Evolutionary conservation across 2,113 vertebrate genomes (phyloP).

Genomic region (Pollachius pollachius): DNA sequence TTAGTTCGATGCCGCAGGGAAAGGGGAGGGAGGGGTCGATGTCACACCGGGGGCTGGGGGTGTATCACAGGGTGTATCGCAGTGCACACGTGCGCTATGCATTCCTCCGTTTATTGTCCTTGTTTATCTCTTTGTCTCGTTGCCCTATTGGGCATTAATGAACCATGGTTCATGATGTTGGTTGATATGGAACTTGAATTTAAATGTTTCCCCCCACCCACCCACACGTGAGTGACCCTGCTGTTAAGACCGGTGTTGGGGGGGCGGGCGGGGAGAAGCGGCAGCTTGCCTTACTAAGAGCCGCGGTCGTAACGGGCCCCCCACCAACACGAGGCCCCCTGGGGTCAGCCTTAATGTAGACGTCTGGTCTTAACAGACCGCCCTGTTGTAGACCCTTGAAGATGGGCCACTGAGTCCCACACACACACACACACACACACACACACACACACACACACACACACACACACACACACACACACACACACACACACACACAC

Average conservation of each 20-base stretch:
- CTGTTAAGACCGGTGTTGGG: too few relatives aligned
- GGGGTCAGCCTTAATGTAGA: slow-evolving; percentile 62
- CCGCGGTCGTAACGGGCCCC: slow-evolving; percentile 1
- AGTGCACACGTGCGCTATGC: slow-evolving; percentile 51
- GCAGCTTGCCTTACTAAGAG: slow-evolving; percentile 55
- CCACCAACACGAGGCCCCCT: slow-evolving; percentile 9
- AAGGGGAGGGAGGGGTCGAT: slow-evolving; percentile 7
- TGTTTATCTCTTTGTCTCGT: slow-evolving; percentile 16
- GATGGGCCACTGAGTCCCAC: too few relatives aligned
- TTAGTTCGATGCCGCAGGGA: background rate
- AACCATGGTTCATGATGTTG: slow-evolving; percentile 22
- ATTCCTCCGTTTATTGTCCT: slow-evolving; percentile 39
- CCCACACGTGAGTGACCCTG: background rate
- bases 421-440: too few relatives aligned
- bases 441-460: too few relatives aligned
- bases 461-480: too few relatives aligned
- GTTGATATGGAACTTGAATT: slow-evolving; percentile 1
- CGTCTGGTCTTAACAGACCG: slow-evolving; percentile 25
- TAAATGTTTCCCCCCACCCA: too few relatives aligned
- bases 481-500: too few relatives aligned
- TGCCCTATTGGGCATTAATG: background rate
- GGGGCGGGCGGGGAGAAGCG: slow-evolving; percentile 30
- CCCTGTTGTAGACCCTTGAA: too few relatives aligned
- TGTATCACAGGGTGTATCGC: slow-evolving; percentile 19
- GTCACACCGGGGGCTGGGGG: slow-evolving; percentile 22